These are phyloP conservation scores for Pegoplata infirma DNA, from an alignment of 2,888 invertebrate genomes.

Conservation along the genomic window DNA sequence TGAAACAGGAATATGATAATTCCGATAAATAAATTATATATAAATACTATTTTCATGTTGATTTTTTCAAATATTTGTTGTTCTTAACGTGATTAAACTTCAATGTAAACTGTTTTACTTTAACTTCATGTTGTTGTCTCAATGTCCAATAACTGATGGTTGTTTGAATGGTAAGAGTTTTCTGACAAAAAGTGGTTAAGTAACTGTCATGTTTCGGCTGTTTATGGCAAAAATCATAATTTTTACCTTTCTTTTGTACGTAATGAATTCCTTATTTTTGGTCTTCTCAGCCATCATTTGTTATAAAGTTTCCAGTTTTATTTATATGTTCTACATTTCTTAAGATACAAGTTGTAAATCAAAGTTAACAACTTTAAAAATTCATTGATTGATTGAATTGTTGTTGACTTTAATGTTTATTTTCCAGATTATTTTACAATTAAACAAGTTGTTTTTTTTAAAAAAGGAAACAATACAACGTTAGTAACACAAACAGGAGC, in stretches of 20 bases:
- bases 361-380: background rate
- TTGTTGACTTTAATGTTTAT: background rate
- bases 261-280: background rate
- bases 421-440: background rate
- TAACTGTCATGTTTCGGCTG: conserved; percentile 42
- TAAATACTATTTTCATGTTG: conserved; percentile 16
- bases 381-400: background rate
- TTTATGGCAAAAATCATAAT: conserved; percentile 47
- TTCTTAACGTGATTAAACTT: conserved; percentile 32
- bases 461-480: too few species aligned
- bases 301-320: background rate
- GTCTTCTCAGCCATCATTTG: too few species aligned
- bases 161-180: background rate
- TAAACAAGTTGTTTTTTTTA: background rate
- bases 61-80: background rate
- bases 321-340: background rate
- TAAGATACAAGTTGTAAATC: background rate
- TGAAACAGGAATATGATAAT: conserved; percentile 11
- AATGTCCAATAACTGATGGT: background rate
- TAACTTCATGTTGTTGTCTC: background rate
- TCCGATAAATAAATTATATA: background rate
- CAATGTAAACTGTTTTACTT: conserved; percentile 41
- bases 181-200: conserved; percentile 35
- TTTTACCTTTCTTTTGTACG: conserved; percentile 31
- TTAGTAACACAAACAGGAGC: too few species aligned